Percentiles rank a stretch among this genome's conserved stretches.
phyloP scores from a whole-genome alignment of 2,888 invertebrate genomes.

The Rhagium mordax region DNA sequence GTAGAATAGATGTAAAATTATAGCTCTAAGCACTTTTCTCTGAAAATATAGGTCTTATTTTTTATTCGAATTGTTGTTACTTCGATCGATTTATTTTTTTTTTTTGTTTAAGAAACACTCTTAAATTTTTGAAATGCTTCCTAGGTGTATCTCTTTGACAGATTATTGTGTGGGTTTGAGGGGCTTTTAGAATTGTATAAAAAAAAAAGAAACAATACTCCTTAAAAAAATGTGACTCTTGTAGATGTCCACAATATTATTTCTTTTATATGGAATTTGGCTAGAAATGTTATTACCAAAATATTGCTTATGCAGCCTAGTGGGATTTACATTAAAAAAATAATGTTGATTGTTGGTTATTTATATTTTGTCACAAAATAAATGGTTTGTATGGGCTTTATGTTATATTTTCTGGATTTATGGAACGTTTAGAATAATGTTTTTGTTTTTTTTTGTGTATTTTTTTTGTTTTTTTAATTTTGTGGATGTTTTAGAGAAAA shows the following conservation, averaged over 20 bases:
- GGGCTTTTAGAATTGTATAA: conserved; percentile 37
- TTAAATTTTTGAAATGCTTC: conserved; percentile 54
- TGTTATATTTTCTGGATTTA: background rate
- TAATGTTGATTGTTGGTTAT: background rate
- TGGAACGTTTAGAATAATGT: background rate
- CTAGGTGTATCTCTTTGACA: conserved; percentile 3
- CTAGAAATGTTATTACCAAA: background rate
- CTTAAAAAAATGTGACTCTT: background rate
- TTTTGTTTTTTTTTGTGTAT: too few species aligned
- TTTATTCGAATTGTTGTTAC: conserved; percentile 5
- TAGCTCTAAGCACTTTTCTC: background rate
- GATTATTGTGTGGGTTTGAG: conserved; percentile 21
- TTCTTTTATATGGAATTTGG: background rate
- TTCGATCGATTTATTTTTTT: conserved; percentile 15
- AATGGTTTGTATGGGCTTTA: background rate
- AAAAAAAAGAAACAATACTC: background rate
- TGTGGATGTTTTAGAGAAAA: too few species aligned
- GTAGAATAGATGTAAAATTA: background rate
- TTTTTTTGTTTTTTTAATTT: too few species aligned
- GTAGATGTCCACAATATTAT: background rate
- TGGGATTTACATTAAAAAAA: background rate
- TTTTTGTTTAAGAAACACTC: conserved; percentile 38
- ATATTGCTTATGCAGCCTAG: background rate
- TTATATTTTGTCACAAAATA: background rate
- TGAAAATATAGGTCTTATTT: conserved; percentile 1